phyloP scores from a whole-genome alignment of 2,888 invertebrate species.

The Apamea epomidion region DNA sequence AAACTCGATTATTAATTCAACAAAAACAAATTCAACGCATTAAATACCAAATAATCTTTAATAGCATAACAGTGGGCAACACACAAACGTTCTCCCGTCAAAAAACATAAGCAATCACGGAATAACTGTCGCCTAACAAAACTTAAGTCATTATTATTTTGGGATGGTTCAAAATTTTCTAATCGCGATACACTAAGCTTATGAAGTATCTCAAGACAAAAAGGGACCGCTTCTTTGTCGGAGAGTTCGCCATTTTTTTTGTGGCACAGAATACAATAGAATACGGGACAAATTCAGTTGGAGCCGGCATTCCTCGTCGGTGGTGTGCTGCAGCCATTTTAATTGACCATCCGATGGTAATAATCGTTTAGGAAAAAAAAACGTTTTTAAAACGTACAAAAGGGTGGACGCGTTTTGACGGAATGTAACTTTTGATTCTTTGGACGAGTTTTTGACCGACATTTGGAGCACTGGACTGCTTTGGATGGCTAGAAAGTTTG shows the following conservation, averaged over 20 bases:
- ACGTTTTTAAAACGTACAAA: conserved; percentile 68
- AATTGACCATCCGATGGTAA: conserved; percentile 84
- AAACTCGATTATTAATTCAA: conserved; percentile 27
- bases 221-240: conserved; percentile 86
- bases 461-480: conserved; percentile 59
- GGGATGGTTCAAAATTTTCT: conserved; percentile 78
- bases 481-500: conserved; percentile 62
- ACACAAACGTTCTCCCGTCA: conserved; percentile 43
- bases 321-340: conserved; percentile 89
- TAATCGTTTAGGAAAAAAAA: conserved; percentile 80
- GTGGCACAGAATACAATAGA: conserved; percentile 82
- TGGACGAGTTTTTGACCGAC: conserved; percentile 76
- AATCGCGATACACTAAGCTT: conserved; percentile 82
- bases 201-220: conserved; percentile 83
- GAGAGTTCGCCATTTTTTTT: conserved; percentile 79
- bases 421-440: conserved; percentile 80
- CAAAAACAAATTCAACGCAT: conserved; percentile 31
- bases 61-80: conserved; percentile 42
- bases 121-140: conserved; percentile 74
- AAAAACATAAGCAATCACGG: conserved; percentile 64
- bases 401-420: conserved; percentile 83
- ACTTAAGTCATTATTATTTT: conserved; percentile 83
- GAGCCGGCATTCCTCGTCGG: conserved; percentile 79
- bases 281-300: conserved; percentile 84
- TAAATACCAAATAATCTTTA: conserved; percentile 51